A percentile compares a stretch with the other conserved stretches of the same genome.
phyloP scores from a whole-genome alignment of 2,888 invertebrate species.

The Andricus quercusramuli region DNA sequence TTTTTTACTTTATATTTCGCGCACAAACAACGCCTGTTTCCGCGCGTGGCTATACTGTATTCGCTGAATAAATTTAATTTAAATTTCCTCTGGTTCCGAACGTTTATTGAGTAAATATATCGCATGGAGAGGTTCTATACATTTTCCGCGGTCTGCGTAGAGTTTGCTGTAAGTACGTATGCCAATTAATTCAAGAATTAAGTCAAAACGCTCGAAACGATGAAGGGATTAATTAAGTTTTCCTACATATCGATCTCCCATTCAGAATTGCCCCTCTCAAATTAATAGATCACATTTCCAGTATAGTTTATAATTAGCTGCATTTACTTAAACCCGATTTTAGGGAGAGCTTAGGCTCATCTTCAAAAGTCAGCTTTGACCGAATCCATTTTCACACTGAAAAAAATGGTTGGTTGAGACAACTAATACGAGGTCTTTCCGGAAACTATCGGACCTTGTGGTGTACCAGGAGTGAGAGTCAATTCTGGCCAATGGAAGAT shows the following conservation, averaged over 20 bases:
- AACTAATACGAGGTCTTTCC: no score
- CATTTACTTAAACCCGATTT: background rate
- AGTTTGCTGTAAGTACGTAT: slow-evolving; percentile 5
- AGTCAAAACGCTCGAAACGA: slow-evolving; percentile 1
- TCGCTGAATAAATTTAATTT: slow-evolving; percentile 72
- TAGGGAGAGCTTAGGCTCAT: no score
- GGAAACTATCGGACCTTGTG: no score
- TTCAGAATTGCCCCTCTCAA: slow-evolving; percentile 15
- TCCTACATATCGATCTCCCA: slow-evolving; percentile 12
- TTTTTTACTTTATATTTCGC: slow-evolving; percentile 36
- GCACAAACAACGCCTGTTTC: slow-evolving; percentile 46
- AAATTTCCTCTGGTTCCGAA: slow-evolving; percentile 67
- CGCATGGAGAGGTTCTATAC: slow-evolving; percentile 43
- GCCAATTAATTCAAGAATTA: slow-evolving; percentile 8
- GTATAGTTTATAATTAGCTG: background rate
- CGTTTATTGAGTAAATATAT: slow-evolving; percentile 73
- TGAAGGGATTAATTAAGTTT: slow-evolving; percentile 44
- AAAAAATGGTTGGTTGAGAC: no score
- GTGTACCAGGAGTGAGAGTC: no score
- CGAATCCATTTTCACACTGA: no score
- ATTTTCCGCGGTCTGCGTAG: background rate
- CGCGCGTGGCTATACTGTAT: slow-evolving; percentile 59
- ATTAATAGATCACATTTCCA: background rate
- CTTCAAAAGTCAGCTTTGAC: no score
- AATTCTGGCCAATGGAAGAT: no score